Base-by-base conservation (phyloP, 2,797 vertebrate genomes). In the Notoglanidium macrostoma region DNA sequence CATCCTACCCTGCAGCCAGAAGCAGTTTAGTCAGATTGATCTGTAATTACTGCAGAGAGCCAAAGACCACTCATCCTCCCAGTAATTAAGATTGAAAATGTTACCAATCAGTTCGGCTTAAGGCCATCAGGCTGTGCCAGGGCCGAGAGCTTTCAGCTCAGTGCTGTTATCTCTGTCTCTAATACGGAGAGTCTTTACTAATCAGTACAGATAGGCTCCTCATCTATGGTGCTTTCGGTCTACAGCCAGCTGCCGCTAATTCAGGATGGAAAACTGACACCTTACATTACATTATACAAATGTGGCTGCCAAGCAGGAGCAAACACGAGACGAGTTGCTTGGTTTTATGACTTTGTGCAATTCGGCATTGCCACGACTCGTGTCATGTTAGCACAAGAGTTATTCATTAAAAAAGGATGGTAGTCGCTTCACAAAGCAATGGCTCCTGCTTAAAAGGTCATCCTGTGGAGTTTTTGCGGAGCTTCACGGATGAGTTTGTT, bases 191-290 rank as follows among this genome's bases (percentile, higher is more conserved):
- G 90, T 94, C 90, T 92, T 86, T 88, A 90, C 81, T 51, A 84
- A 92, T 92, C 90, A 90, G 92, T 84, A 21, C 89, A 94, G 44
- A 92, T 92, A 93, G 91, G 67, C 91, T 63, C 35, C 72, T 32
- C 72, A 49, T 85, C 57, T 65, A 49, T 23, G n/a, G 26, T 15
- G 70, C 26, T 61, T 61, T 63, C 57, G 15, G 72, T 49, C 59
- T 40, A 35, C 59, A 89, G 93, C 95, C 96, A 97, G 96, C 96
- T 97, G 96, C 96, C 96, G 95, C 94, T 93, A 93, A 96, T 97
- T 95, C 95, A 94, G 85, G n/a, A 93, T 93, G 93, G 93, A 92
- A 95, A 95, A 96, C 61, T 11, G 59, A 96, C 96, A 95, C 94
- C 92, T 95, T 95, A 94, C 94, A 95, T 93, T 94, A 92, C 94